phyloP scores from a whole-genome alignment of 2,797 vertebrate species.

The Pitangus sulphuratus region DNA sequence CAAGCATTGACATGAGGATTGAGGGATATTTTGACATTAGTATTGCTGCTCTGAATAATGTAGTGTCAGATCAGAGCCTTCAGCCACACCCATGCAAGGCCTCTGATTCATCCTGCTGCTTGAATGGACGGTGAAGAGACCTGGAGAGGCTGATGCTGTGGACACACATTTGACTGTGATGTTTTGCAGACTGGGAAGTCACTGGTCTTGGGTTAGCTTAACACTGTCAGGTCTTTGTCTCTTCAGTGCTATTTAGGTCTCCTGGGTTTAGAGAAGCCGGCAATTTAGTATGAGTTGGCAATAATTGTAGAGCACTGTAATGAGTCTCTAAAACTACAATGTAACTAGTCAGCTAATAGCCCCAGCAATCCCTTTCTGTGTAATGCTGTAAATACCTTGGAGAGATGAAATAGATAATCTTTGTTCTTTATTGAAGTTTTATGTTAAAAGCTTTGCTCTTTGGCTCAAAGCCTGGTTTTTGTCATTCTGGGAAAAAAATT shows the following conservation, averaged over 20 bases:
- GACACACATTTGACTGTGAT: neutral
- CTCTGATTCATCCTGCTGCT: neutral
- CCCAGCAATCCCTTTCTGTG: constrained; percentile 1
- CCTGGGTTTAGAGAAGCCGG: neutral
- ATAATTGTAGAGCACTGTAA: constrained; percentile 37
- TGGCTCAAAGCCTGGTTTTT: constrained; percentile 8
- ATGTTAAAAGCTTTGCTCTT: neutral
- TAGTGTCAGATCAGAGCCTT: neutral
- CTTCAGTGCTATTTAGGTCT: constrained; percentile 30
- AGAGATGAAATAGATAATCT: constrained; percentile 16
- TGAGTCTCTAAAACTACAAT: neutral
- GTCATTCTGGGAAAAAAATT: neutral
- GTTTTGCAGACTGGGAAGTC: neutral
- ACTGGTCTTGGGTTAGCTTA: neutral
- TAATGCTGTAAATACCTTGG: neutral
- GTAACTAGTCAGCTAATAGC: constrained; percentile 27
- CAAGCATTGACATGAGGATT: neutral
- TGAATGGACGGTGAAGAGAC: neutral
- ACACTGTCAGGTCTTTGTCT: constrained; percentile 7
- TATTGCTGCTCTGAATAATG: neutral
- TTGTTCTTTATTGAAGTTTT: constrained; percentile 38
- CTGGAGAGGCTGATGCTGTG: neutral
- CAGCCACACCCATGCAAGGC: neutral
- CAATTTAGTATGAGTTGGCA: constrained; percentile 61
- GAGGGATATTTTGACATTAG: neutral